These are phyloP conservation scores for Phengaris arion DNA, from an alignment of 2,888 invertebrate genomes.

Conservation along the genomic window DNA sequence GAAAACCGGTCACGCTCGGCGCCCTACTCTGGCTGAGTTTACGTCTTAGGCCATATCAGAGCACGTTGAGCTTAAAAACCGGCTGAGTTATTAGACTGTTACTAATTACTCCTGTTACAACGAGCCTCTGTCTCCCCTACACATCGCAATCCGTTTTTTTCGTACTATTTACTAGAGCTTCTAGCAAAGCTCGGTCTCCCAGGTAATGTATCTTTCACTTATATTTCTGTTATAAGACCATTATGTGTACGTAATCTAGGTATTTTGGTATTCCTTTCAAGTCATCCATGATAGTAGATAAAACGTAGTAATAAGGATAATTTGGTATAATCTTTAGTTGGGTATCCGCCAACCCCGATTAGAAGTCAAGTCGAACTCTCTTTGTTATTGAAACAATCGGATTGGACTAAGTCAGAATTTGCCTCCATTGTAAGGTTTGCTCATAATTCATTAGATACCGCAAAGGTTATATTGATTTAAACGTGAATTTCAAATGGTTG, in stretches of 20 bases:
- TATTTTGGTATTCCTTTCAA: too few species aligned
- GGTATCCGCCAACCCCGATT: neutral
- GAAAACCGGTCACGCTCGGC: too few species aligned
- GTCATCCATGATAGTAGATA: neutral
- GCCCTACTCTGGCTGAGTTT: too few species aligned
- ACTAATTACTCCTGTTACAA: too few species aligned
- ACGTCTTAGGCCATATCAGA: too few species aligned
- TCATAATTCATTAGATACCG: slow-evolving; percentile 16
- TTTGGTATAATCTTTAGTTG: neutral
- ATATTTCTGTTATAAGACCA: neutral
- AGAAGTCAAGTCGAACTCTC: neutral
- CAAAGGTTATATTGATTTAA: slow-evolving; percentile 11
- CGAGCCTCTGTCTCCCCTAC: too few species aligned
- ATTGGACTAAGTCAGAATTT: neutral
- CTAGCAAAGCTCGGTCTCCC: too few species aligned
- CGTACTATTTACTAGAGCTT: too few species aligned
- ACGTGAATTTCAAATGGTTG: neutral
- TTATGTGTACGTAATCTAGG: neutral
- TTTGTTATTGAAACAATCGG: slow-evolving; percentile 10
- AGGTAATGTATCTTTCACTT: too few species aligned
- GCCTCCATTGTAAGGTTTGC: neutral
- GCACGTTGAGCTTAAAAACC: too few species aligned
- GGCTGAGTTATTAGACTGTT: too few species aligned
- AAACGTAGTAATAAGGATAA: neutral
- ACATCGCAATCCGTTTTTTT: too few species aligned